phyloP scores from a whole-genome alignment of 2,888 invertebrate species.

The Caenorhabditis sp. region DNA sequence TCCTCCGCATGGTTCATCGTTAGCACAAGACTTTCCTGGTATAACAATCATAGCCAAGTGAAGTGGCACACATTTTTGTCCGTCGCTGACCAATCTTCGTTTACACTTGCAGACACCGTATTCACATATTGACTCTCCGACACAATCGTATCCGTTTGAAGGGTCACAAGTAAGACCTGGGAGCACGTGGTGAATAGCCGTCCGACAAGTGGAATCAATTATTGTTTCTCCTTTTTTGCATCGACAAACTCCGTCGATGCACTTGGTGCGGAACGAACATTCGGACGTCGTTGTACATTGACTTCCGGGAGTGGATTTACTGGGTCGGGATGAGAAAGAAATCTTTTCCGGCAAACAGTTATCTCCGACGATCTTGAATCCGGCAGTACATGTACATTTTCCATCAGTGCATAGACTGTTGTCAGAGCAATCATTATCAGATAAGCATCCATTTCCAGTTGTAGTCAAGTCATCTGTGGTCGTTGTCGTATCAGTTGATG shows the following conservation, averaged over 20 bases:
- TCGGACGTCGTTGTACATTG: conserved; percentile 69
- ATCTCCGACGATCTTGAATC: conserved; percentile 17
- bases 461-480: conserved; percentile 4
- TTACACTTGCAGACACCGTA: conserved; percentile 73
- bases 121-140: conserved; percentile 69
- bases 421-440: conserved; percentile 65
- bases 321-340: conserved; percentile 20
- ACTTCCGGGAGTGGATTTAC: conserved; percentile 65
- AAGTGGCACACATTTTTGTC: conserved; percentile 70
- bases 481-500: conserved; percentile 2
- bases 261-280: conserved; percentile 74
- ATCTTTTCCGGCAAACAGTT: conserved; percentile 23
- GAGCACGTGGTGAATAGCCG: conserved; percentile 68
- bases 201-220: conserved; percentile 69
- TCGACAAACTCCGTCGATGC: conserved; percentile 75
- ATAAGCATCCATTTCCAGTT: background rate
- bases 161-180: conserved; percentile 74
- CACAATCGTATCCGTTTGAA: conserved; percentile 74
- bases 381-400: conserved; percentile 16
- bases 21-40: conserved; percentile 71
- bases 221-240: conserved; percentile 76
- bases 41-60: conserved; percentile 60
- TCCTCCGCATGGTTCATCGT: conserved; percentile 68
- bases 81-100: conserved; percentile 67
- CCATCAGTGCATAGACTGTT: conserved; percentile 64